Evolutionary conservation across 1,140 invertebrate species (phyloP).

Genomic region (Drosophila pseudoobscura): DNA sequence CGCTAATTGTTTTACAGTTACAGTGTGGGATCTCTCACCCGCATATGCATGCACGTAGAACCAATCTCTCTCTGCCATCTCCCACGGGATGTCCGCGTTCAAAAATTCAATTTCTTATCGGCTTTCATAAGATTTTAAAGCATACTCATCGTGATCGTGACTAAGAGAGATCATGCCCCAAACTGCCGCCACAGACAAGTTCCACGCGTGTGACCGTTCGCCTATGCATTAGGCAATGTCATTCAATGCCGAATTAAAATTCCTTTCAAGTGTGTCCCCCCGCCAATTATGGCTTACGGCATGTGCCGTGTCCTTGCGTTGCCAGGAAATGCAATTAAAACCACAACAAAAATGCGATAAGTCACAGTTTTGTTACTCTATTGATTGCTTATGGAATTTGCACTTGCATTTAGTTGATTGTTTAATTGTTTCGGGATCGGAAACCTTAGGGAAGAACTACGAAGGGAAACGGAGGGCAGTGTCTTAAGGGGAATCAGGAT

Average conservation of each 20-base stretch:
- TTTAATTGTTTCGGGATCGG: conserved; percentile 12
- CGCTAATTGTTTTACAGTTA: too few species aligned
- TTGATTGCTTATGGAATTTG: conserved; percentile 33
- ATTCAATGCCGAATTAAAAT: not conserved
- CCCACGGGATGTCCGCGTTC: not conserved
- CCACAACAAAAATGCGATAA: conserved; percentile 37
- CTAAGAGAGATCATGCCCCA: not conserved
- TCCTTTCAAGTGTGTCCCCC: too few species aligned
- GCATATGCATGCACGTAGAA: too few species aligned
- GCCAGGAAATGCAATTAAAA: conserved; percentile 42
- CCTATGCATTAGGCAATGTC: too few species aligned
- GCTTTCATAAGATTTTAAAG: not conserved
- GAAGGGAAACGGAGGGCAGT: too few species aligned
- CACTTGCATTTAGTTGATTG: conserved; percentile 34
- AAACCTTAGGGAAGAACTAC: not conserved
- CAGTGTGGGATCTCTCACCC: too few species aligned
- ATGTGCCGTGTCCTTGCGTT: conserved; percentile 8
- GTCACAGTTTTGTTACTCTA: conserved; percentile 22
- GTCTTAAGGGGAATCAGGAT: too few species aligned
- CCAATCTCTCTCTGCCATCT: too few species aligned
- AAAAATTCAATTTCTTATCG: not conserved
- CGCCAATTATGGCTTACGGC: not conserved
- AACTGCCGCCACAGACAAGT: too few species aligned
- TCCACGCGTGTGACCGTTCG: too few species aligned
- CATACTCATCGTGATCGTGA: conserved; percentile 1